Percentiles rank a stretch among this genome's conserved stretches.
phyloP scores from a whole-genome alignment of 2,797 vertebrate species.

The Coregonus suidteri region DNA sequence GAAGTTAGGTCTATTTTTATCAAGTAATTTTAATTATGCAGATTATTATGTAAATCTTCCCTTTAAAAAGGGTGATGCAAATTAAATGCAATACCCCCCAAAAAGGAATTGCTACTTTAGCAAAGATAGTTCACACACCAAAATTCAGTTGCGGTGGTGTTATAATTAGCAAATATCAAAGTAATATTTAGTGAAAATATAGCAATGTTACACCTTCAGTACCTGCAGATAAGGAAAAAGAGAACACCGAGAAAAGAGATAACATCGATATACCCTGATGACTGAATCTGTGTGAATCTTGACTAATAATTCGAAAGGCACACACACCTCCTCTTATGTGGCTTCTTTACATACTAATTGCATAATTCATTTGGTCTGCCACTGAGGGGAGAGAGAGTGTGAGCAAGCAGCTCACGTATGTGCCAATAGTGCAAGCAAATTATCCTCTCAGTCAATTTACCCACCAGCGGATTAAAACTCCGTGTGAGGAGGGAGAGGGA shows the following conservation, averaged over 20 bases:
- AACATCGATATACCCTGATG: background rate
- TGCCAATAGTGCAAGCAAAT: slow-evolving; percentile 27
- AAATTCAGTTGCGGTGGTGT: background rate
- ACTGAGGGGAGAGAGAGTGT: slow-evolving; percentile 8
- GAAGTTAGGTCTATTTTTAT: slow-evolving; percentile 1
- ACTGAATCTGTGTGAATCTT: background rate
- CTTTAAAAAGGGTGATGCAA: slow-evolving; percentile 42
- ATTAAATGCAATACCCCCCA: slow-evolving; percentile 34
- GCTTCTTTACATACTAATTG: slow-evolving; percentile 7
- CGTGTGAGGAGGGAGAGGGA: slow-evolving; percentile 9
- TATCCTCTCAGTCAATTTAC: slow-evolving; percentile 32
- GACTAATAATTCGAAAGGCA: background rate
- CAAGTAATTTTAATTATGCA: slow-evolving; percentile 36
- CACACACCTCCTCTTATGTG: slow-evolving; percentile 7
- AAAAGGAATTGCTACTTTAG: slow-evolving; percentile 18
- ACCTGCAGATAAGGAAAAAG: background rate
- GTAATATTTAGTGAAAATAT: background rate
- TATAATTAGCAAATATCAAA: background rate
- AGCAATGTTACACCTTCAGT: slow-evolving; percentile 18
- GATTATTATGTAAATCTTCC: slow-evolving; percentile 40
- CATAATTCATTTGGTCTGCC: slow-evolving; percentile 32
- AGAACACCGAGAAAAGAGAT: no score
- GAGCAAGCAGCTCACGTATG: slow-evolving; percentile 10
- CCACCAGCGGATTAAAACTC: slow-evolving; percentile 9
- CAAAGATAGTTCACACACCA: background rate